phyloP scores from a whole-genome alignment of 1,140 invertebrate genomes.

The Ditylenchus dipsaci region DNA sequence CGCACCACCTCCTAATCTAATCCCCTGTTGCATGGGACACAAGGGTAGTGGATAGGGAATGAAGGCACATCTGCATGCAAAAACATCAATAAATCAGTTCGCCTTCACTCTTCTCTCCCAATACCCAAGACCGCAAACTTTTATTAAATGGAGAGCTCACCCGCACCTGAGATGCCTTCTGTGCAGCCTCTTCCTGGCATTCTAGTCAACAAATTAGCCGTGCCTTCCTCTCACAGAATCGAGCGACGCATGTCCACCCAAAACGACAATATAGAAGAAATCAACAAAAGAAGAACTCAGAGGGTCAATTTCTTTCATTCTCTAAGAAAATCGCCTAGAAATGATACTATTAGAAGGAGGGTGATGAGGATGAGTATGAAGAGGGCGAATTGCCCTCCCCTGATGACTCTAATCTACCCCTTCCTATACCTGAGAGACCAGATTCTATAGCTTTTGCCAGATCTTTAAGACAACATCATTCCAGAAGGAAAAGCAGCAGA shows the following conservation, averaged over 20 bases:
- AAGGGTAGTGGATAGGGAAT: too few species aligned
- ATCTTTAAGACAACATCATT: background rate
- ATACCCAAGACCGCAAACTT: too few species aligned
- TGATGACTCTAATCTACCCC: background rate
- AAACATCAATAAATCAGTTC: too few species aligned
- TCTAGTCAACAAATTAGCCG: background rate
- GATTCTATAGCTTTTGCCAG: background rate
- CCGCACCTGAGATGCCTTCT: too few species aligned
- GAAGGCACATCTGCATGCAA: too few species aligned
- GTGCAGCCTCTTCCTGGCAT: too few species aligned
- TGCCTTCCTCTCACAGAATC: background rate
- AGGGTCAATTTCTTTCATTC: background rate
- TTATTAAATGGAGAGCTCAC: too few species aligned
- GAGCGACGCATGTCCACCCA: background rate
- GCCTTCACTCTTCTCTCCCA: too few species aligned
- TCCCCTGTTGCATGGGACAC: too few species aligned
- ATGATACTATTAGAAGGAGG: background rate
- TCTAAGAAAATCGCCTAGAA: background rate
- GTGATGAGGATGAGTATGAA: background rate
- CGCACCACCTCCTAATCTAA: too few species aligned
- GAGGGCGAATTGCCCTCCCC: background rate
- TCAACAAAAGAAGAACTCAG: background rate
- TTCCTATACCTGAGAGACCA: background rate
- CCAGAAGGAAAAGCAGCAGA: background rate
- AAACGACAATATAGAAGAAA: background rate